phyloP scores from a whole-genome alignment of 1,140 invertebrate genomes.

The Cotesia vestalis region DNA sequence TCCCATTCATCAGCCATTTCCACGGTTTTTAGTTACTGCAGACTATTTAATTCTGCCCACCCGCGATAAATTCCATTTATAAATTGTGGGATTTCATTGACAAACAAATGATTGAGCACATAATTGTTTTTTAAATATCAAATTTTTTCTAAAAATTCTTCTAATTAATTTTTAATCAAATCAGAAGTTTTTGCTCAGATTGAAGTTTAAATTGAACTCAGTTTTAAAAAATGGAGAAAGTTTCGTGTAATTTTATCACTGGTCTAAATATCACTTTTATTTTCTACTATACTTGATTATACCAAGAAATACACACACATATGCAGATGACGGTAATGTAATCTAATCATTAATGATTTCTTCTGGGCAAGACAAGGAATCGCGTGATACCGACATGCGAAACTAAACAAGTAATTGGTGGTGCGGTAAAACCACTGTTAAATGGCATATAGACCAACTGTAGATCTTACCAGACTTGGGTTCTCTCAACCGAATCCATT shows the following conservation, averaged over 20 bases:
- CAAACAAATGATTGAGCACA: too few relatives aligned
- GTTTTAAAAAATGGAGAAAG: slow-evolving; percentile 21
- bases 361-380: not conserved
- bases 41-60: too few relatives aligned
- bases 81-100: too few relatives aligned
- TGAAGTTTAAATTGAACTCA: not conserved
- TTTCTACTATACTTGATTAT: not conserved
- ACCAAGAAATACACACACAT: not conserved
- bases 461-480: not conserved
- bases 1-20: not conserved
- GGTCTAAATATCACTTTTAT: slow-evolving; percentile 4
- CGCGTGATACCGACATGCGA: not conserved
- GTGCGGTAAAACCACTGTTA: not conserved
- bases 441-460: not conserved
- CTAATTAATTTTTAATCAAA: too few relatives aligned
- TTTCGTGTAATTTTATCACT: slow-evolving; percentile 13
- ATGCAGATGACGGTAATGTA: not conserved
- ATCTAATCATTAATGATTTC: slow-evolving; percentile 17
- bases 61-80: not conserved
- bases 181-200: too few relatives aligned
- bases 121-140: too few relatives aligned
- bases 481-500: slow-evolving; percentile 11
- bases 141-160: too few relatives aligned
- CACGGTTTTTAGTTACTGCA: not conserved
- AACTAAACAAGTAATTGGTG: slow-evolving; percentile 17